Conservation (phyloP, 2,113 vertebrate species). For the Esox niger region DNA sequence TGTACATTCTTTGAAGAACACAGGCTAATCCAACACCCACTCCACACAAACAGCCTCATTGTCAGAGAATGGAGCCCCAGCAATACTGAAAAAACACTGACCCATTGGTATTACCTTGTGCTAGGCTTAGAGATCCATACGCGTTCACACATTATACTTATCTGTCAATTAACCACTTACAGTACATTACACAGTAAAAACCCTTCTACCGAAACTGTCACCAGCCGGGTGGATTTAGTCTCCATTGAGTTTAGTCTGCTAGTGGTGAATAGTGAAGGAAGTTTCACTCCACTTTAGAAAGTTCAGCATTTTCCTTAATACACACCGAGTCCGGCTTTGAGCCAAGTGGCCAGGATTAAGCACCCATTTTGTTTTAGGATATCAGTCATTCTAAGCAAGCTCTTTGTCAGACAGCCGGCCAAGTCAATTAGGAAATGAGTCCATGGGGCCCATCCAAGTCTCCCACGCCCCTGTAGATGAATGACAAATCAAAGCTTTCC, state of each 20-base stretch:
- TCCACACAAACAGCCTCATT: too few relatives aligned
- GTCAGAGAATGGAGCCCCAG: too few relatives aligned
- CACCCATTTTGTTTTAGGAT: constrained; percentile 57
- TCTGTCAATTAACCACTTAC: too few relatives aligned
- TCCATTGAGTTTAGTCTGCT: neutral
- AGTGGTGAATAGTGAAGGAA: constrained; percentile 29
- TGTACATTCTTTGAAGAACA: too few relatives aligned
- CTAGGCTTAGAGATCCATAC: too few relatives aligned
- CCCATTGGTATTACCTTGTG: too few relatives aligned
- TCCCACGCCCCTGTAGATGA: constrained; percentile 37
- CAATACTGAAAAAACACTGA: too few relatives aligned
- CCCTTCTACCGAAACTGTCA: neutral
- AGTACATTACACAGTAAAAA: neutral
- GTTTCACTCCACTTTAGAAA: constrained; percentile 30
- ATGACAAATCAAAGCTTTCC: constrained; percentile 45
- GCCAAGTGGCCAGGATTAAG: constrained; percentile 56
- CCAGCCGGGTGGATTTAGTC: neutral
- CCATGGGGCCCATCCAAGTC: constrained; percentile 6
- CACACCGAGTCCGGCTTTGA: constrained; percentile 23
- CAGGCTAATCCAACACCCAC: too few relatives aligned
- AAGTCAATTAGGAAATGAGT: constrained; percentile 68
- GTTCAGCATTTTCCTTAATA: constrained; percentile 42
- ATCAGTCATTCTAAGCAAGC: constrained; percentile 44
- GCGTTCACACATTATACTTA: too few relatives aligned
- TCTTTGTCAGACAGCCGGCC: constrained; percentile 50